phyloP scores from a whole-genome alignment of 2,113 vertebrate species.

The Sitta europaea region DNA sequence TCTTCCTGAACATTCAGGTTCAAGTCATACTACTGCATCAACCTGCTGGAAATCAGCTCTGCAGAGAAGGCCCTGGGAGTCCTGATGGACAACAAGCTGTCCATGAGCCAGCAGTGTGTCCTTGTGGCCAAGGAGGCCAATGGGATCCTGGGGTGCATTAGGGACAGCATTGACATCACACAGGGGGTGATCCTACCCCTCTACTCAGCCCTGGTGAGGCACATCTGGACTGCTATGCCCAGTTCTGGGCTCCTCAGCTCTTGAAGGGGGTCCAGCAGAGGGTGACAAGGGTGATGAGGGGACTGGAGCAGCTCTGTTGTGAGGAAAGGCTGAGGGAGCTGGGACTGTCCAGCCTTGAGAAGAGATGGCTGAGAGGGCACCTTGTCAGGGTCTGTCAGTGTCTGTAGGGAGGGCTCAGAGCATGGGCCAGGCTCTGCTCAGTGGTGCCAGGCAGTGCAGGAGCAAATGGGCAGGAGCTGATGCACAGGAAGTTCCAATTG shows the following conservation, averaged over 20 bases:
- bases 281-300: background rate
- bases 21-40: background rate
- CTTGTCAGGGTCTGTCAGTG: background rate
- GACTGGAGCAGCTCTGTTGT: background rate
- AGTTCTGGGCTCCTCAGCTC: background rate
- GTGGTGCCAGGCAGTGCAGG: background rate
- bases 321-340: background rate
- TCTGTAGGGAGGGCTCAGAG: background rate
- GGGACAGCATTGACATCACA: background rate
- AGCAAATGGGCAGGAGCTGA: background rate
- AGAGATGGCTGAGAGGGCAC: background rate
- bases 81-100: background rate
- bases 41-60: background rate
- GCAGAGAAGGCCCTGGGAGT: accelerated
- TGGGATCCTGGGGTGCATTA: background rate
- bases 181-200: background rate
- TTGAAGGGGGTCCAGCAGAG: background rate
- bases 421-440: background rate
- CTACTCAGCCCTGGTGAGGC: background rate
- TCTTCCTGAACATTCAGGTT: background rate
- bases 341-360: background rate
- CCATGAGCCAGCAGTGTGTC: background rate
- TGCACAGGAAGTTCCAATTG: background rate
- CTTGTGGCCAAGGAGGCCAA: no score
- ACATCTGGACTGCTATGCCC: background rate